Percentiles rank a stretch among this genome's conserved stretches.
Conservation (phyloP, 1,140 invertebrate genomes). For the Scaptomyza graminum region DNA sequence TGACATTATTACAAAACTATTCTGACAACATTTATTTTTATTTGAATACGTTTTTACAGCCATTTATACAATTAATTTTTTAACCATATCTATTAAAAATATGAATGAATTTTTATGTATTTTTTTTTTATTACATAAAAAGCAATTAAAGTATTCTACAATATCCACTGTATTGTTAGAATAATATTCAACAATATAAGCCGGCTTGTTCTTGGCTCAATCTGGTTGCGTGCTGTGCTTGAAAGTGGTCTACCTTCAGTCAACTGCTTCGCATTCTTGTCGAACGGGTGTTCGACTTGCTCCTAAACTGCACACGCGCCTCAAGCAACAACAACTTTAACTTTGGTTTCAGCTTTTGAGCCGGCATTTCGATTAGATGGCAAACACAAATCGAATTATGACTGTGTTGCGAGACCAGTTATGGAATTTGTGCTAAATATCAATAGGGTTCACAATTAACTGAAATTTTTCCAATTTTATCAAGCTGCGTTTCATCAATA, state of each 20-base stretch:
- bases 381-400: slow-evolving; percentile 44
- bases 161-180: slow-evolving; percentile 17
- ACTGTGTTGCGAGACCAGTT: slow-evolving; percentile 56
- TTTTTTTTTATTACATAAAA: not conserved
- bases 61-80: too few relatives aligned
- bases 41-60: too few relatives aligned
- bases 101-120: not conserved
- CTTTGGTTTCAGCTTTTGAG: slow-evolving; percentile 16
- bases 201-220: slow-evolving; percentile 52
- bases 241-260: slow-evolving; percentile 76
- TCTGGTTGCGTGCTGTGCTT: slow-evolving; percentile 61
- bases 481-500: slow-evolving; percentile 7
- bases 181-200: slow-evolving; percentile 22
- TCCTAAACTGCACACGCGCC: slow-evolving; percentile 38
- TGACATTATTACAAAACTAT: too few relatives aligned
- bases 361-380: slow-evolving; percentile 65
- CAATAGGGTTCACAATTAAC: slow-evolving; percentile 59
- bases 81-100: too few relatives aligned
- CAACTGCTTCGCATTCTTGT: slow-evolving; percentile 66
- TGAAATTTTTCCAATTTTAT: slow-evolving; percentile 20
- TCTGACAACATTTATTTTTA: too few relatives aligned
- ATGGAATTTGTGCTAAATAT: slow-evolving; percentile 58
- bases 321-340: slow-evolving; percentile 16
- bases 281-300: slow-evolving; percentile 43
- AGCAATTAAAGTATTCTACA: not conserved